Percentiles rank a stretch among this genome's conserved stretches.
These are phyloP conservation scores for Sebastes melanostomus DNA, from an alignment of 2,797 vertebrate species.

Conservation along the genomic window DNA sequence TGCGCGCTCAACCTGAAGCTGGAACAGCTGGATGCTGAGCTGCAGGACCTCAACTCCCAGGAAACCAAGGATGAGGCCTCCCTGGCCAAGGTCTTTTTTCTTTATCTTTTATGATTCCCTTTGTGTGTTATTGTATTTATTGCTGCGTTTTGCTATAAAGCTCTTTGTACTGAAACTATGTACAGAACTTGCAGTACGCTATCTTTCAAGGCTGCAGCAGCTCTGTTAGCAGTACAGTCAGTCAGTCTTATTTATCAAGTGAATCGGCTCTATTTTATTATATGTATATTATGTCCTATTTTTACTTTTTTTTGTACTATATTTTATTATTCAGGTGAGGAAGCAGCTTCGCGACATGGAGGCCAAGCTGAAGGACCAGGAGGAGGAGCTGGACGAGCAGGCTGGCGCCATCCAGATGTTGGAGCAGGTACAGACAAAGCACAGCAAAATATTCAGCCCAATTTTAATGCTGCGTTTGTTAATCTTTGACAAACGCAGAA, in stretches of 20 bases:
- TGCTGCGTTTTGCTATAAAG: not conserved
- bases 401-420: constrained; percentile 97
- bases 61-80: constrained; percentile 97
- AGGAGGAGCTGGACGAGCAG: constrained; percentile 98
- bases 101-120: not conserved
- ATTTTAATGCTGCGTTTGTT: not conserved
- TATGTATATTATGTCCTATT: no score
- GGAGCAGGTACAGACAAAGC: constrained; percentile 88
- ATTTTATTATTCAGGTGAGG: constrained; percentile 67
- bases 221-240: not conserved
- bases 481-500: not conserved
- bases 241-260: not conserved
- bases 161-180: not conserved
- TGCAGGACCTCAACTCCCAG: constrained; percentile 95
- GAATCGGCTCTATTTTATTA: not conserved
- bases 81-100: constrained; percentile 85
- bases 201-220: not conserved
- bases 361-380: constrained; percentile 96
- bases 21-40: constrained; percentile 91
- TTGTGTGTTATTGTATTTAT: not conserved
- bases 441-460: not conserved
- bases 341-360: constrained; percentile 95
- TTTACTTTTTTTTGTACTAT: not conserved
- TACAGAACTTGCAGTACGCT: not conserved
- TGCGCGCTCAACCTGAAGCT: constrained; percentile 87